phyloP scores from a whole-genome alignment of 2,113 vertebrate species.

The Proteles cristata region DNA sequence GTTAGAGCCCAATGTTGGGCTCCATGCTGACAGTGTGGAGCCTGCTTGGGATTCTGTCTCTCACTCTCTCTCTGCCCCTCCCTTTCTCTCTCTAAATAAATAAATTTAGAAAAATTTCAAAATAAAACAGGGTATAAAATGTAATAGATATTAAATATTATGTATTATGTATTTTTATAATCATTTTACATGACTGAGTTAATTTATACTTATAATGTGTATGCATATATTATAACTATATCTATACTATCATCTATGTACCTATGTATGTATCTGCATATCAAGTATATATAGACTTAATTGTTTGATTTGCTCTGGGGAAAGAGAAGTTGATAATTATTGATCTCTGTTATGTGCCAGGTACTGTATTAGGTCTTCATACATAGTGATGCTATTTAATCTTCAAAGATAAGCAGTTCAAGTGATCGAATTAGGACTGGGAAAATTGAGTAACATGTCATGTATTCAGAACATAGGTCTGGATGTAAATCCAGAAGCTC shows the following conservation, averaged over 20 bases:
- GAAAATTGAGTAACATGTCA: neutral
- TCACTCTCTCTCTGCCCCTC: too few species aligned
- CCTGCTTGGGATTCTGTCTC: too few species aligned
- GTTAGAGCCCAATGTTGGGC: too few species aligned
- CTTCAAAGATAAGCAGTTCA: neutral
- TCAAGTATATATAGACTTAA: neutral
- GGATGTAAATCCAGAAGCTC: neutral
- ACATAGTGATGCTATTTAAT: neutral
- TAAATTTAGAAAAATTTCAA: neutral
- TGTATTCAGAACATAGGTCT: neutral
- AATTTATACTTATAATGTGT: neutral
- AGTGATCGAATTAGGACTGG: neutral
- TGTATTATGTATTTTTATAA: neutral
- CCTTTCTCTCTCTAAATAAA: too few species aligned
- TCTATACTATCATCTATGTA: neutral
- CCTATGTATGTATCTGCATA: neutral
- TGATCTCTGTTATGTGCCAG: neutral
- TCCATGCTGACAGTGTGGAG: too few species aligned
- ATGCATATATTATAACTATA: neutral
- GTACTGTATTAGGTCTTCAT: neutral
- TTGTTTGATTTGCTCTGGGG: slow-evolving; percentile 12
- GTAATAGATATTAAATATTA: neutral
- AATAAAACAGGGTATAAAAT: neutral
- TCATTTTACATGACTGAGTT: neutral
- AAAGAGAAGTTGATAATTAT: neutral